phyloP scores from a whole-genome alignment of 1,140 invertebrate species.

The Macrobrachium rosenbergii region DNA sequence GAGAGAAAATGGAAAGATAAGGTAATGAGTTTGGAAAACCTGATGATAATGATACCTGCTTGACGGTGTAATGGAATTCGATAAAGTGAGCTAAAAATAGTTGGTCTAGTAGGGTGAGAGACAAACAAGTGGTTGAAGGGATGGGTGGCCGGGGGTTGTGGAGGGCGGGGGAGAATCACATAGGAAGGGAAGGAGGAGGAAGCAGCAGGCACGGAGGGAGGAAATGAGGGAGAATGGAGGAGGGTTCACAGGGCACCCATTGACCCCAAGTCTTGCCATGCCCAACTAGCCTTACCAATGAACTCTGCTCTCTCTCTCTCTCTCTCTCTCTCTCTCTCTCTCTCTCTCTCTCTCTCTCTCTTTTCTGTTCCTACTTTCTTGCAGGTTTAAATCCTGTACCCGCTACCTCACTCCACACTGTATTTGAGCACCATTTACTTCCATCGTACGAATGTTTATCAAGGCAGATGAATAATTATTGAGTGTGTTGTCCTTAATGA shows the following conservation, averaged over 20 bases:
- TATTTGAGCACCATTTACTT: too few relatives aligned
- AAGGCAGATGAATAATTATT: too few relatives aligned
- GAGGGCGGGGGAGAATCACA: background rate
- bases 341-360: conserved; percentile 32
- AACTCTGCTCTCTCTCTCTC: conserved; percentile 24
- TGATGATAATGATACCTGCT: background rate
- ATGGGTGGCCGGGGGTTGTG: background rate
- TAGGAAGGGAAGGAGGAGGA: background rate
- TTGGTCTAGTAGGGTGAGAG: conserved; percentile 7
- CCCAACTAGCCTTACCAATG: too few relatives aligned
- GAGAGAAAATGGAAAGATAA: background rate
- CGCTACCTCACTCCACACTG: background rate
- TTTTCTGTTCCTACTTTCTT: background rate
- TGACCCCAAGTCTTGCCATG: too few relatives aligned
- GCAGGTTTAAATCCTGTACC: background rate
- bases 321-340: conserved; percentile 47
- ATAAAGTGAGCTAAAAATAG: conserved; percentile 61
- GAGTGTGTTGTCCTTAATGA: too few relatives aligned
- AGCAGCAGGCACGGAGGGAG: too few relatives aligned
- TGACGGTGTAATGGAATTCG: conserved; percentile 55
- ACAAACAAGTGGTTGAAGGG: conserved; percentile 24
- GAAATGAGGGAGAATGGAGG: background rate
- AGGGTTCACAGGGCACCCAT: background rate
- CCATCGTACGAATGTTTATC: too few relatives aligned
- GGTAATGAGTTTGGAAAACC: background rate